Evolutionary conservation across 1,140 invertebrate genomes (phyloP).

Genomic region (Archivesica marissinica): DNA sequence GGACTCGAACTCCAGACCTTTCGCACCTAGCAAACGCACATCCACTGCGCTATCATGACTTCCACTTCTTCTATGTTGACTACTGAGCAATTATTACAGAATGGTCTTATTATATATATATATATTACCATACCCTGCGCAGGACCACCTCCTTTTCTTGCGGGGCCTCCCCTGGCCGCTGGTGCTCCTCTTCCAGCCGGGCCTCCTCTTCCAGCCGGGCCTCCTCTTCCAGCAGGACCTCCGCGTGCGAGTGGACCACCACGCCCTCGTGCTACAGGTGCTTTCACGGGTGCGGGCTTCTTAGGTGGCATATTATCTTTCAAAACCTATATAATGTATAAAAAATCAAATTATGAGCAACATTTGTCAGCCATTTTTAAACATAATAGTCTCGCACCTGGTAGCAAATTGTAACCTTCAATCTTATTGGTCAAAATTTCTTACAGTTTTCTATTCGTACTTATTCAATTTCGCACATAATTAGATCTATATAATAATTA

Average conservation of each 20-base stretch:
- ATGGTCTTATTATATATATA: too few species aligned
- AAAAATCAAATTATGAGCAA: neutral
- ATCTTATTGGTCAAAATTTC: conserved; percentile 12
- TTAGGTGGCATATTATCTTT: conserved; percentile 64
- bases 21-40: too few species aligned
- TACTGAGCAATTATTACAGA: too few species aligned
- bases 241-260: conserved; percentile 7
- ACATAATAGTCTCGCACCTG: conserved; percentile 62
- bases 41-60: too few species aligned
- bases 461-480: too few species aligned
- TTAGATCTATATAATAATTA: too few species aligned
- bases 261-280: conserved; percentile 37
- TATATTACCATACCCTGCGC: conserved; percentile 56
- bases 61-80: too few species aligned
- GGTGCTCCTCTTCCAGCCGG: conserved; percentile 24
- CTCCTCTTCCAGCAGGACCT: conserved; percentile 21
- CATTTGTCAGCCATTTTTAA: conserved; percentile 56
- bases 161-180: conserved; percentile 8
- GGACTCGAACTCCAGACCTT: too few species aligned
- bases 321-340: neutral
- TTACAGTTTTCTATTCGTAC: too few species aligned
- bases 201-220: conserved; percentile 28
- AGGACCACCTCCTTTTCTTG: conserved; percentile 64
- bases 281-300: conserved; percentile 51
- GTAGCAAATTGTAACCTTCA: neutral